These are phyloP conservation scores for Tenrec ecaudatus DNA, from an alignment of 2,113 vertebrate species.

Conservation along the genomic window DNA sequence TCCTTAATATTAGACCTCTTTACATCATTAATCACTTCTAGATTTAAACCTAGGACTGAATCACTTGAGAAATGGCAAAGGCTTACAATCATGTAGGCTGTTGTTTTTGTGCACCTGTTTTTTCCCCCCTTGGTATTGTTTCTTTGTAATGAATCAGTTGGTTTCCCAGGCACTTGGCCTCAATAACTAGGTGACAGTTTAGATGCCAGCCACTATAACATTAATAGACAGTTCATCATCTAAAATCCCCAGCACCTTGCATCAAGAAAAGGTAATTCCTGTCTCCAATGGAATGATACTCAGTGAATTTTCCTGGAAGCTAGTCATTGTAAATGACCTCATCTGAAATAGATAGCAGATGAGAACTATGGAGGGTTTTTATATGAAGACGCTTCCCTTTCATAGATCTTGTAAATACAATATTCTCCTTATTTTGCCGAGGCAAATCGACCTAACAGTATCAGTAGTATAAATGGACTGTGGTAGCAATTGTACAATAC, in stretches of 20 bases:
- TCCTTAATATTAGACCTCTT: neutral
- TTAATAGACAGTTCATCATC: neutral
- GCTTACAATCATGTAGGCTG: neutral
- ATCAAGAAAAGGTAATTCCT: neutral
- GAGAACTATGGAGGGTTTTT: neutral
- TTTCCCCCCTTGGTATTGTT: neutral
- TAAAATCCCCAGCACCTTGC: neutral
- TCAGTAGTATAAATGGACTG: neutral
- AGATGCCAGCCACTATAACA: neutral
- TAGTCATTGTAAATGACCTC: neutral
- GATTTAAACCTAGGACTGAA: neutral
- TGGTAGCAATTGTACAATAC: no score
- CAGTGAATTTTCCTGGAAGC: neutral
- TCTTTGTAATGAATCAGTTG: neutral
- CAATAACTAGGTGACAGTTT: neutral
- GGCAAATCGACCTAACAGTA: neutral
- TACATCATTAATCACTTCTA: neutral
- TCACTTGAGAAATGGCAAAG: neutral
- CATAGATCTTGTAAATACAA: neutral
- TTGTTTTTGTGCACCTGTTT: neutral
- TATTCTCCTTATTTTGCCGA: neutral
- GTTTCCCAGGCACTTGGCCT: slow-evolving; percentile 1
- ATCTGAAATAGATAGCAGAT: slow-evolving; percentile 34
- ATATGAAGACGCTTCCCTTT: neutral
- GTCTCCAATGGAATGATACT: neutral